Evolutionary conservation across 2,797 vertebrate genomes (phyloP).

Genomic region (Enteromius paludinosus): DNA sequence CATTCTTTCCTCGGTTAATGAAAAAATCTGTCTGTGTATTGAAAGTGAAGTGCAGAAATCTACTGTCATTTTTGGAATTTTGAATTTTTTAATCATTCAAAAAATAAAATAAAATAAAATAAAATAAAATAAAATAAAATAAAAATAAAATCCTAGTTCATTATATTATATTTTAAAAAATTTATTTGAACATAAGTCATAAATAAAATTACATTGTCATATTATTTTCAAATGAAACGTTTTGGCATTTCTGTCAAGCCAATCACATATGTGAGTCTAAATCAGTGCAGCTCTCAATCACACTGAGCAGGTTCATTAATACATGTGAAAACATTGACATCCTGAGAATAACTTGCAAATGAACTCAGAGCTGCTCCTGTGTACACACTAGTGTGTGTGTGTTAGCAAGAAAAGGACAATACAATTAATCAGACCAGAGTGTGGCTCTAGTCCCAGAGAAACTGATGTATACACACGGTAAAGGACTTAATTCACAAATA

Average conservation of each 20-base stretch:
- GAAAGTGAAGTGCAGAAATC: not conserved
- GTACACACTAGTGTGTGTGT: constrained; percentile 27
- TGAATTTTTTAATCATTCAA: not conserved
- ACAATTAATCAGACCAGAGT: constrained; percentile 73
- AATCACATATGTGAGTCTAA: not conserved
- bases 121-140: no score
- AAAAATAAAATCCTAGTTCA: no score
- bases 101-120: no score
- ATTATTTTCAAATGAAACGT: not conserved
- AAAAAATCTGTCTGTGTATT: not conserved
- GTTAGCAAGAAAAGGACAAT: constrained; percentile 40
- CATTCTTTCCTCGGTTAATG: no score
- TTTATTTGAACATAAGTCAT: no score
- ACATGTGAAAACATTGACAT: constrained; percentile 19
- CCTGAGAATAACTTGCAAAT: constrained; percentile 27
- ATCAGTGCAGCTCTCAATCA: not conserved
- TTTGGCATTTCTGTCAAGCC: not conserved
- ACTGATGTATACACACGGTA: constrained; percentile 76
- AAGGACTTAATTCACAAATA: constrained; percentile 81
- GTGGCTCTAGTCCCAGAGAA: constrained; percentile 64
- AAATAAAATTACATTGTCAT: no score
- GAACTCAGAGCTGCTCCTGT: not conserved
- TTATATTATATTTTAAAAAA: no score
- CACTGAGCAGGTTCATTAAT: constrained; percentile 8
- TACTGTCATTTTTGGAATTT: not conserved